Conservation (phyloP, 2,888 invertebrate genomes). For the Aromia moschata region DNA sequence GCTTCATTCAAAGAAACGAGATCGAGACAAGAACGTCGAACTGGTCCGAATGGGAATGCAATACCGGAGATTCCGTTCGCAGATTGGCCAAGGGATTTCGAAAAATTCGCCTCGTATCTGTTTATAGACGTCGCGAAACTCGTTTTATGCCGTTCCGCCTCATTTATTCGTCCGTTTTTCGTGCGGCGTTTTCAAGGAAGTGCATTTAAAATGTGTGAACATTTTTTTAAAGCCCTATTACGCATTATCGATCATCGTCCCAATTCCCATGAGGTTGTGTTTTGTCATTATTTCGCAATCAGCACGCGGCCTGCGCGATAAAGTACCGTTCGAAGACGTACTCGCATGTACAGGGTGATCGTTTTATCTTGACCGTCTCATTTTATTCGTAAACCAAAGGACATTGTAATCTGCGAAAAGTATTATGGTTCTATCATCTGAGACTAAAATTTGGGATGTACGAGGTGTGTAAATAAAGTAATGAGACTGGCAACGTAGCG, state of each 20-base stretch:
- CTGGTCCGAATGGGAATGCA: conserved; percentile 36
- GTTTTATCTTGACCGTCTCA: too few species aligned
- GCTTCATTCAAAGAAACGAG: conserved; percentile 1
- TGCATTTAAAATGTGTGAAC: conserved; percentile 24
- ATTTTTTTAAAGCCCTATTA: conserved; percentile 3
- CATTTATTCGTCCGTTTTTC: conserved; percentile 47
- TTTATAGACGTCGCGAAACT: conserved; percentile 48
- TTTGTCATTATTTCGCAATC: conserved; percentile 9
- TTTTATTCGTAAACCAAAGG: too few species aligned
- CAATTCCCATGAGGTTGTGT: conserved; percentile 11
- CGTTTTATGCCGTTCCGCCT: conserved; percentile 48
- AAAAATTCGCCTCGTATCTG: conserved; percentile 52
- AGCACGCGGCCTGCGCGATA: neutral
- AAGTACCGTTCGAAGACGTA: too few species aligned
- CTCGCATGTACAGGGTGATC: too few species aligned
- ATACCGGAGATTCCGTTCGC: conserved; percentile 45
- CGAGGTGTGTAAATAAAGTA: too few species aligned
- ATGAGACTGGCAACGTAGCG: too few species aligned
- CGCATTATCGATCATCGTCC: conserved; percentile 18
- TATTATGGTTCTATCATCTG: too few species aligned
- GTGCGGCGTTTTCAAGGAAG: conserved; percentile 39
- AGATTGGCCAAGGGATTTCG: conserved; percentile 49
- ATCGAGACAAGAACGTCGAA: conserved; percentile 31
- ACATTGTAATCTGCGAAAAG: too few species aligned
- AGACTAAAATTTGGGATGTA: too few species aligned